Base-by-base conservation (phyloP, 2,888 invertebrate genomes). In the Antheraea yamamai region DNA sequence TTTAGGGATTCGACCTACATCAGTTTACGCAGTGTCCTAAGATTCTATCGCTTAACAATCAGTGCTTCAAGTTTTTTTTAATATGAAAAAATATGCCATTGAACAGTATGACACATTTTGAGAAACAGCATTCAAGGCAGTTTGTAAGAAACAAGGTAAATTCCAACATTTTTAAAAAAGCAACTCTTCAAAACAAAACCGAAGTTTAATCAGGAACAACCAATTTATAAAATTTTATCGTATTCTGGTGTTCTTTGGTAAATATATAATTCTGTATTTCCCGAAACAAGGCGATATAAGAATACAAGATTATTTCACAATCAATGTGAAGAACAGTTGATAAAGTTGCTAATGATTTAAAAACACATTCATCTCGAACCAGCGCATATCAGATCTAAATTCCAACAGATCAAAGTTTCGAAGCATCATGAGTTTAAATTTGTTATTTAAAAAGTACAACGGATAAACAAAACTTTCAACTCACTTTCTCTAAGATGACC, bases 401-500 rank as follows among this genome's bases (percentile, higher is more conserved):
- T 23, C 61, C 61, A 47, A 23, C 61, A 12, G 23, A 61, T 61
- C 23, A 12, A 61, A 61, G 23, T 8, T 23, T 23, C 23, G 23
- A 8, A 23, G n/a, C 14, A 61, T 23, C 61, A n/a, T 23, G 14
- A 61, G 61, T 23, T 61, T 61, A 61, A n/a, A 61, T 6, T 61
- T 61, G 23, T 61, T 61, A 61, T 23, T 61, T 61, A 61, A 61
- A 61, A 61, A 61, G 23, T 14, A 23, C 61, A 61, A 68, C 30
- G 6, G 30, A 68, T 35, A 35, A 68, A 68, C 64, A 64, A 68
- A 68, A 6, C 68, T 68, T 68, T 68, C 68, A 35, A 18, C 35
- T 68, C 35, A 68, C 68, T 68, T 68, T 68, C 68, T 68, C 68
- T 35, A 75, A 73, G 73, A 30, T 68, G 68, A 68, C 68, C 30